Percentiles rank a stretch among this genome's conserved stretches.
Evolutionary conservation across 1,140 invertebrate genomes (phyloP).

Genomic region (Thalassaphorura encarpata): DNA sequence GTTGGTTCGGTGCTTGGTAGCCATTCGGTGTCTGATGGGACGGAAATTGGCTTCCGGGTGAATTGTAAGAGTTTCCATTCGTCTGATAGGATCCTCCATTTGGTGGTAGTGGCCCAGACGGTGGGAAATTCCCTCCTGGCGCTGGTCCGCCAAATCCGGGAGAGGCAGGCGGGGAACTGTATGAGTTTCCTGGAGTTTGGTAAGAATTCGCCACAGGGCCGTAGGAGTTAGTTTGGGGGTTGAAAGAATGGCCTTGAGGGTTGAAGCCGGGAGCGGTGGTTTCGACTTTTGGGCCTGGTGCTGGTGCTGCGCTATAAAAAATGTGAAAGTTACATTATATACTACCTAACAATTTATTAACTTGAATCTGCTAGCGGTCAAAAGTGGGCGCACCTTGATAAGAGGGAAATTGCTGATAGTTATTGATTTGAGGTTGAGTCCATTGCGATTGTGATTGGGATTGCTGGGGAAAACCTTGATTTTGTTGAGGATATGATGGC

Average conservation of each 20-base stretch:
- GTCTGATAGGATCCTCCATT: slow-evolving; percentile 16
- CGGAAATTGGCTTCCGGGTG: slow-evolving; percentile 15
- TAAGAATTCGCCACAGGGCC: slow-evolving; percentile 14
- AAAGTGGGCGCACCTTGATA: slow-evolving; percentile 6
- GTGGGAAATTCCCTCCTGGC: too few relatives aligned
- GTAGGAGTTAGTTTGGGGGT: slow-evolving; percentile 17
- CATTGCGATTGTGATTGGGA: background rate
- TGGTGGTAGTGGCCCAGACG: background rate
- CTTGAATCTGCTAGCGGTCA: background rate
- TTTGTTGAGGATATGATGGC: background rate
- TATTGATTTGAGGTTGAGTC: background rate
- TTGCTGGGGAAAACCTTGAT: background rate
- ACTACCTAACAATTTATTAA: background rate
- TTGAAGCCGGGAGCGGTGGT: slow-evolving; percentile 25
- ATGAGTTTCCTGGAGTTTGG: slow-evolving; percentile 21
- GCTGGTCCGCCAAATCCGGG: background rate
- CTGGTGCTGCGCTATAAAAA: slow-evolving; percentile 13
- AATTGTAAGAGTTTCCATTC: slow-evolving; percentile 27
- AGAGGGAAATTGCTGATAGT: background rate
- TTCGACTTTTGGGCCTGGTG: slow-evolving; percentile 14
- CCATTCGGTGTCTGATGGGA: background rate
- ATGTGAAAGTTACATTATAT: background rate
- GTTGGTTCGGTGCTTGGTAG: slow-evolving; percentile 1
- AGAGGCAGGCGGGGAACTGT: background rate
- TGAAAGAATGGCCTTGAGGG: slow-evolving; percentile 26